A percentile compares a stretch with the other conserved stretches of the same genome.
phyloP scores from a whole-genome alignment of 2,113 vertebrate genomes.

The Hemibagrus wyckioides region DNA sequence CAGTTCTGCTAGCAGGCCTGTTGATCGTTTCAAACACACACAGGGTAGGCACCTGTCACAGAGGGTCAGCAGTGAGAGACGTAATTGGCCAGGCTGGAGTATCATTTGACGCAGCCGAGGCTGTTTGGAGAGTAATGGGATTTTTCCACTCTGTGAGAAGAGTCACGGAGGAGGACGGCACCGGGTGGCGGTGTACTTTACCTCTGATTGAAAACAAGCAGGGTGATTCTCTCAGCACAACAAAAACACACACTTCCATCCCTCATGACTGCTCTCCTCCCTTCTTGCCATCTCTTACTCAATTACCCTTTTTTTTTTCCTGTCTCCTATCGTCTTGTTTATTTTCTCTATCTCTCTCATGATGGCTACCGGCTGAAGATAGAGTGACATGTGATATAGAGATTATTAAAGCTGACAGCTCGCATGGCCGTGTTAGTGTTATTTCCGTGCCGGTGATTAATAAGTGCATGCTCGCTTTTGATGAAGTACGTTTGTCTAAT shows the following conservation, averaged over 20 bases:
- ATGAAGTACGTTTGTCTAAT: background rate
- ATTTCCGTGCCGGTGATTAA: background rate
- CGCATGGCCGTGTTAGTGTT: background rate
- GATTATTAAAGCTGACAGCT: constrained; percentile 7
- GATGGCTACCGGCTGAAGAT: background rate
- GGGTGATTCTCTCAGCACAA: constrained; percentile 57
- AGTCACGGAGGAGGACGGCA: constrained; percentile 43
- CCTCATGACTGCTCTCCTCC: constrained; percentile 23
- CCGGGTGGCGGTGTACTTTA: constrained; percentile 54
- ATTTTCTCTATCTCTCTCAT: background rate
- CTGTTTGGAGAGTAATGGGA: constrained; percentile 70
- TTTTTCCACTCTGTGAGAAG: constrained; percentile 66
- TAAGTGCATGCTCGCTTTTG: background rate
- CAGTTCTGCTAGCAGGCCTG: constrained; percentile 25
- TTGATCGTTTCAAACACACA: constrained; percentile 23
- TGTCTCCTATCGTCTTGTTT: background rate
- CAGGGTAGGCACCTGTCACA: background rate
- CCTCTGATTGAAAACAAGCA: constrained; percentile 66
- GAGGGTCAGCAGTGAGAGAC: constrained; percentile 56
- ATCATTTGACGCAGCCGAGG: constrained; percentile 68
- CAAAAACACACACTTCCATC: constrained; percentile 44
- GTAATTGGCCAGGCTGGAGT: constrained; percentile 69
- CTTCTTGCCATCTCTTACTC: constrained; percentile 17
- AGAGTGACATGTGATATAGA: background rate
- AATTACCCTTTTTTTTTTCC: background rate